Evolutionary conservation across 1,140 invertebrate species (phyloP).

Genomic region (Drosophila tani): DNA sequence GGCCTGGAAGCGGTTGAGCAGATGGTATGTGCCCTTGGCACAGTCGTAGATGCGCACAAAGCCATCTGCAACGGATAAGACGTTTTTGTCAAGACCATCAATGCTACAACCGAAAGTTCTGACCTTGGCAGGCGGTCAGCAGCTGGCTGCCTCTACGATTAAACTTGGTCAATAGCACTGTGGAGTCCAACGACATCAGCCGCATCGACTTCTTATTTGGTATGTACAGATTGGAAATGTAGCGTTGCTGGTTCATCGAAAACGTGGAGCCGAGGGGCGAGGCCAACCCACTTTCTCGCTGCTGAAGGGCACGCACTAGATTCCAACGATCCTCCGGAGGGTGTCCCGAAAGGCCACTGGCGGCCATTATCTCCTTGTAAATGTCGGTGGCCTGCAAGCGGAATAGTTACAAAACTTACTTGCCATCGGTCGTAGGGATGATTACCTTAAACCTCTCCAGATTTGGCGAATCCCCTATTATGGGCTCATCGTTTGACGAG

Average conservation of each 20-base stretch:
- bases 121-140: constrained; percentile 92
- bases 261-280: constrained; percentile 85
- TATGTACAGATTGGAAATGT: too few relatives aligned
- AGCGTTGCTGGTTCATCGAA: constrained; percentile 85
- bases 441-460: constrained; percentile 76
- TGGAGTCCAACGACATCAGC: constrained; percentile 87
- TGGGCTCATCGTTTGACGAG: constrained; percentile 56
- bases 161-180: constrained; percentile 92
- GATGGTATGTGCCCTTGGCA: constrained; percentile 86
- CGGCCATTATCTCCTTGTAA: constrained; percentile 64
- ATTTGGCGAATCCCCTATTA: constrained; percentile 73
- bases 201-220: constrained; percentile 88
- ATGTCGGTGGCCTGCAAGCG: too few relatives aligned
- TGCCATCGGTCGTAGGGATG: not conserved
- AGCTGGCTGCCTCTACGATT: constrained; percentile 91
- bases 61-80: constrained; percentile 86
- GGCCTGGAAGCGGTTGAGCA: constrained; percentile 87
- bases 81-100: not conserved
- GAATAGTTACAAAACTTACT: constrained; percentile 15
- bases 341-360: constrained; percentile 36
- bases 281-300: constrained; percentile 50
- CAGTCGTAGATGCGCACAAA: constrained; percentile 87
- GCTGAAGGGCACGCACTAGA: constrained; percentile 54
- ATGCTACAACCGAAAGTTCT: constrained; percentile 26
- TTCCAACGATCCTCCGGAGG: constrained; percentile 52